Evolutionary conservation across 1,140 invertebrate species (phyloP), one percentile per base, ranked within the genome.

Genomic region (Cylas formicarius): DNA sequence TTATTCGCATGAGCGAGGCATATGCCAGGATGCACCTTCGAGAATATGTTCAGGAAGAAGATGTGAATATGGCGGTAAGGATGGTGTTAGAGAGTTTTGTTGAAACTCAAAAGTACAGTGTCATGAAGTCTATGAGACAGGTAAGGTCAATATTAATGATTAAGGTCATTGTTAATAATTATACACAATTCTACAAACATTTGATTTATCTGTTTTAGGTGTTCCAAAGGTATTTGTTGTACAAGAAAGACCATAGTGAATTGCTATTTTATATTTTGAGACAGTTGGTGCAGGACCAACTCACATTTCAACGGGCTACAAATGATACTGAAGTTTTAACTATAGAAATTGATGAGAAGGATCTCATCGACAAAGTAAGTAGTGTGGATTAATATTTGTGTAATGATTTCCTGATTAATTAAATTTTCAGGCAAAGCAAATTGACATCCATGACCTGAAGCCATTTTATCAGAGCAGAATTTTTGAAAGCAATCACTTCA

Each of bases 41-140:
- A 9, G 82, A 91, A 53, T 90, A 85, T 61, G 95, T 99, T 1
- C 77, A 83, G 56, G 93, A 98, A 57, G 86, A 91, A 48, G 97
- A 99, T 67, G 90, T 99, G 5, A 97, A 97, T 67, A 84, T 96
- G 77, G 92, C 96, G 9, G 96, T 98, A 33, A 75, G 90, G 49
- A 92, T 97, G 70, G 90, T 94, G 81, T 73, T 99, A 16, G 94
- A 99, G 65, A 96, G 90, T 58, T 99, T 99, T 67, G 89, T 99
- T 21, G 90, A 92, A 54, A 97, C 96, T 6, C 97, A 99, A 67
- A 99, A 99, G 65, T 97, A 90, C 71, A 92, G 88, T 53, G 88
- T 99, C 9, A 97, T 95, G 89, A 85, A 90, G 60, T 78, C 81
- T 20, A 99, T 99, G 94, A 78, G 80, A 71, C 84, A 86, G 72